Conservation (phyloP, 2,888 invertebrate genomes). For the Apodemia mormo region DNA sequence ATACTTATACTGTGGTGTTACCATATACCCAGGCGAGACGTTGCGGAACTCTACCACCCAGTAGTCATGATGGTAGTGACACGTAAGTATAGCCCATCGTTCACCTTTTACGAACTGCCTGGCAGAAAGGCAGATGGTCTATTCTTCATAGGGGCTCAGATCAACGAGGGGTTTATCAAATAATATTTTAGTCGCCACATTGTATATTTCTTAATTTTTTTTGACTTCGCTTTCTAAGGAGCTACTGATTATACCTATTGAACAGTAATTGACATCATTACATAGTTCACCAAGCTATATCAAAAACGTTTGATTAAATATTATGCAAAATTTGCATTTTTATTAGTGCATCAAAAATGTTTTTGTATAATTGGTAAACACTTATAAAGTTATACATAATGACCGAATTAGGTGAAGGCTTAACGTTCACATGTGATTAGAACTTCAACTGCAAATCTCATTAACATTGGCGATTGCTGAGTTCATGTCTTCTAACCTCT, state of each 20-base stretch:
- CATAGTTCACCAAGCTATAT: not conserved
- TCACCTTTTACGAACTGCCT: too few species aligned
- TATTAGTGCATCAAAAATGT: conserved; percentile 11
- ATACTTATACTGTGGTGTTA: too few species aligned
- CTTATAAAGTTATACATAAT: conserved; percentile 9
- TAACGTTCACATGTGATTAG: conserved; percentile 42
- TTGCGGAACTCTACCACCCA: too few species aligned
- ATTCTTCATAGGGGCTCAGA: too few species aligned
- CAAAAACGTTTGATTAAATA: conserved; percentile 5
- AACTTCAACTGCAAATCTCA: conserved; percentile 40
- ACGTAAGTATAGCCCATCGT: too few species aligned
- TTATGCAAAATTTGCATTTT: conserved; percentile 5
- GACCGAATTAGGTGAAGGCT: conserved; percentile 45
- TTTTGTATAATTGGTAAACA: conserved; percentile 10
- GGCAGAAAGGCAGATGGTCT: too few species aligned
- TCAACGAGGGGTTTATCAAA: too few species aligned
- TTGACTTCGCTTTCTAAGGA: too few species aligned
- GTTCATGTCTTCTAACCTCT: conserved; percentile 24
- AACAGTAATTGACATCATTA: not conserved
- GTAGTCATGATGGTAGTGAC: too few species aligned
- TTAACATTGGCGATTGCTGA: conserved; percentile 40
- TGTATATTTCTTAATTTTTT: too few species aligned
- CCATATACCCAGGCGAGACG: too few species aligned
- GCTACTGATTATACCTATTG: not conserved
- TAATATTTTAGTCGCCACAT: too few species aligned